phyloP scores from a whole-genome alignment of 64 coral and sea anemone species.

The Montipora capricornis region DNA sequence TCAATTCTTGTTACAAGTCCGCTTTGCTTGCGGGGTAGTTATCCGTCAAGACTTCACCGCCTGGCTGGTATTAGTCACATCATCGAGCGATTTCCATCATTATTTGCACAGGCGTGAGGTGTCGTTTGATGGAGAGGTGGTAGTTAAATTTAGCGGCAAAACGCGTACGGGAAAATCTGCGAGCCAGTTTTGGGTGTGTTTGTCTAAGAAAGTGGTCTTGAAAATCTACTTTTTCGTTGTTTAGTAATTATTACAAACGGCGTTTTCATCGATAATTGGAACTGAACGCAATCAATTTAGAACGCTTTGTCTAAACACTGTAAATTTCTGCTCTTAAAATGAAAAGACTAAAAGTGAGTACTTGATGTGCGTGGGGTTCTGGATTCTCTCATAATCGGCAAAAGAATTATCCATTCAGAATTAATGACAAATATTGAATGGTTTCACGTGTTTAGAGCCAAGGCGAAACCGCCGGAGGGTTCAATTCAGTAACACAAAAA shows the following conservation, averaged over 20 bases:
- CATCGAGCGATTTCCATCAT: not conserved
- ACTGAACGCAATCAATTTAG: not conserved
- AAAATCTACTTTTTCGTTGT: slow-evolving; percentile 1
- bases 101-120: not conserved
- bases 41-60: not conserved
- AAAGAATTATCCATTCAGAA: not conserved
- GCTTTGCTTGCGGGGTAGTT: not conserved
- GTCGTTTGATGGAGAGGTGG: not conserved
- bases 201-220: not conserved
- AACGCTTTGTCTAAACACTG: not conserved
- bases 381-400: not conserved
- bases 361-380: not conserved
- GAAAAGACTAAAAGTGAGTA: not conserved
- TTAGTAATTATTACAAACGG: not conserved
- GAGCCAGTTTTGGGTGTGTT: slow-evolving; percentile 24
- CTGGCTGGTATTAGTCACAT: not conserved
- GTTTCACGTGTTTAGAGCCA: not conserved
- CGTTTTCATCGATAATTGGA: slow-evolving; percentile 11
- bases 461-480: slow-evolving; percentile 25
- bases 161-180: not conserved
- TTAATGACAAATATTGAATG: not conserved
- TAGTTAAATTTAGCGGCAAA: not conserved
- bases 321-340: not conserved
- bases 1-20: not conserved
- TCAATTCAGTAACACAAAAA: not conserved